Percentiles rank a stretch among this genome's conserved stretches.
Evolutionary conservation across 2,113 vertebrate genomes (phyloP).

Genomic region (Eira barbara): DNA sequence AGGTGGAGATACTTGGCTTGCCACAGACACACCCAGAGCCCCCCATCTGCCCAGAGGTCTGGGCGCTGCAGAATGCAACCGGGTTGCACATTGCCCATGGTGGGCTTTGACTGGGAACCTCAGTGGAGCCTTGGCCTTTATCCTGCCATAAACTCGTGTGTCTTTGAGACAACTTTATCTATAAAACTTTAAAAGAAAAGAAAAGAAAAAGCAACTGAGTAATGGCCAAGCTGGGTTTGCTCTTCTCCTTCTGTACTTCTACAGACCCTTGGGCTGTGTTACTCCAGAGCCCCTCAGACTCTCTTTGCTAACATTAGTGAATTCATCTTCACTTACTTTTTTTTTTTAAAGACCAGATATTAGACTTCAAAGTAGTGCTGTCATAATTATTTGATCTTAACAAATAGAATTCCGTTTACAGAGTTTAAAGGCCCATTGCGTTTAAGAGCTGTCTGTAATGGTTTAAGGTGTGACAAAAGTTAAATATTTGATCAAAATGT

Average conservation of each 20-base stretch:
- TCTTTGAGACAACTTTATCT: neutral
- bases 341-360: neutral
- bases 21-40: neutral
- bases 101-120: neutral
- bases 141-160: neutral
- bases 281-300: neutral
- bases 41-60: neutral
- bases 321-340: neutral
- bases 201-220: neutral
- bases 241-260: neutral
- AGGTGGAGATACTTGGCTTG: neutral
- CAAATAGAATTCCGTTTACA: neutral
- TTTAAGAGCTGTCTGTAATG: neutral
- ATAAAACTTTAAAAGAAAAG: neutral
- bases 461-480: neutral
- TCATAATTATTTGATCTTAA: neutral
- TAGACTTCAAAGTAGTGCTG: neutral
- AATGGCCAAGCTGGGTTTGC: neutral
- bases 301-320: neutral
- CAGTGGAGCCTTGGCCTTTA: neutral
- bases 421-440: neutral
- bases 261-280: neutral
- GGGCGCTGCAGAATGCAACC: neutral
- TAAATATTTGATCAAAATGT: constrained; percentile 11
- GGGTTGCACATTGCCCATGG: fast-evolving